Evolutionary conservation across 2,797 vertebrate species (phyloP).

Genomic region (Phataginus tetradactyla): DNA sequence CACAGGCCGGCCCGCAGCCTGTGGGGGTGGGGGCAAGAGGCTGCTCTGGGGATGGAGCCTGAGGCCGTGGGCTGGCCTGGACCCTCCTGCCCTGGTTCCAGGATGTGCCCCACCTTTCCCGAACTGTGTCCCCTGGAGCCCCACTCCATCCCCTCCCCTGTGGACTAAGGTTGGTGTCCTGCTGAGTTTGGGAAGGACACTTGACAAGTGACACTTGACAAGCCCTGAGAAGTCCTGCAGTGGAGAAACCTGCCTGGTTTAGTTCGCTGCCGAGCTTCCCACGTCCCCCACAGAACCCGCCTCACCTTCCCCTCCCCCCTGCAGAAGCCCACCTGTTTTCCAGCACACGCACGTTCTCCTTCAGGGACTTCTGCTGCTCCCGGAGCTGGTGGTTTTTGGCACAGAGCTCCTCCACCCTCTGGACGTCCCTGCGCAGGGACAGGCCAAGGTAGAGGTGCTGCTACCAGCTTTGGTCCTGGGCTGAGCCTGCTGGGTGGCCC

Average conservation of each 20-base stretch:
- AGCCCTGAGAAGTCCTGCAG: neutral
- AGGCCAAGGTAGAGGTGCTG: rapidly evolving
- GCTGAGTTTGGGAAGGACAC: neutral
- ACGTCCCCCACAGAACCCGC: rapidly evolving
- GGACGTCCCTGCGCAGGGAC: slow-evolving; percentile 89
- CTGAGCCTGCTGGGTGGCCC: neutral
- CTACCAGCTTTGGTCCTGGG: neutral
- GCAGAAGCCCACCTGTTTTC: slow-evolving; percentile 89
- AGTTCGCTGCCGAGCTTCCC: rapidly evolving
- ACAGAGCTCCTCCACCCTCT: slow-evolving; percentile 95
- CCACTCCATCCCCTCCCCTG: neutral
- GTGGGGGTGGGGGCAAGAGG: neutral
- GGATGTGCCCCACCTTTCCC: neutral
- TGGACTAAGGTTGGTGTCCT: rapidly evolving
- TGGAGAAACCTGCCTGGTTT: neutral
- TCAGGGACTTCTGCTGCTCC: slow-evolving; percentile 95
- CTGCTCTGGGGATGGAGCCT: neutral
- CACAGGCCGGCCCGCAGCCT: slow-evolving; percentile 97
- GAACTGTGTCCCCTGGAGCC: rapidly evolving
- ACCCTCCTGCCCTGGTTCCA: rapidly evolving
- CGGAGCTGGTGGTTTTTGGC: slow-evolving; percentile 95
- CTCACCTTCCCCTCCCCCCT: rapidly evolving
- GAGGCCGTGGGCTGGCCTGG: neutral
- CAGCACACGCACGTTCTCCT: slow-evolving; percentile 95
- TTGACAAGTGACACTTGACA: neutral